A percentile compares a stretch with the other conserved stretches of the same genome.
Evolutionary conservation across 2,113 vertebrate genomes (phyloP).

Genomic region (Fregata magnificens): DNA sequence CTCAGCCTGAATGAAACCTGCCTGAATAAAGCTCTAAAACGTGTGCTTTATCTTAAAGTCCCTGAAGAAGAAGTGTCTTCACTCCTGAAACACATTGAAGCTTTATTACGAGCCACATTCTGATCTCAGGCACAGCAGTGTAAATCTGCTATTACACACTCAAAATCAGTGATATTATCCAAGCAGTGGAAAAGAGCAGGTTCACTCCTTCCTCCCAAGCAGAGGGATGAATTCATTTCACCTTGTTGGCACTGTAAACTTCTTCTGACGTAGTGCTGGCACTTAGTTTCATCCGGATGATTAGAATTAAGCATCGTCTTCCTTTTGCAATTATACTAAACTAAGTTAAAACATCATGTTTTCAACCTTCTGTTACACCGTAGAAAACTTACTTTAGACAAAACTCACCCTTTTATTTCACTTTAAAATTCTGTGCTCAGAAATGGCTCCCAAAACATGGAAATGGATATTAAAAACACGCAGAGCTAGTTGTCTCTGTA

Average conservation of each 20-base stretch:
- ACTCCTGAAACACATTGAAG: not conserved
- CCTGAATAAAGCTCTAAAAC: constrained; percentile 3
- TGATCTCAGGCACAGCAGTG: not conserved
- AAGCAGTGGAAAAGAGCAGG: not conserved
- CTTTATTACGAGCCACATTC: not conserved
- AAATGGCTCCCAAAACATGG: not conserved
- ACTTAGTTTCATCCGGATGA: not conserved
- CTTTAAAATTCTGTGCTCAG: not conserved
- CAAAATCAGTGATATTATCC: not conserved
- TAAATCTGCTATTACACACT: not conserved
- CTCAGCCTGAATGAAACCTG: constrained; percentile 1
- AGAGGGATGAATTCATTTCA: not conserved
- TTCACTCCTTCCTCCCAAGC: not conserved
- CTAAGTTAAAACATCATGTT: constrained; percentile 2
- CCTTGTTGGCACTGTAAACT: not conserved
- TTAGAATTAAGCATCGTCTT: constrained; percentile 15
- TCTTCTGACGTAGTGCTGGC: not conserved
- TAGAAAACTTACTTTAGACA: not conserved
- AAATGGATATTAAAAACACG: not conserved
- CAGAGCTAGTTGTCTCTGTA: not conserved
- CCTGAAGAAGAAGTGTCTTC: not conserved
- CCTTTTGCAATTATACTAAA: not conserved
- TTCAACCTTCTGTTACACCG: not conserved
- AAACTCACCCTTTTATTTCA: not conserved
- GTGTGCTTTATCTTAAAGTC: not conserved